Percentiles rank a stretch among this genome's conserved stretches.
Evolutionary conservation across 37 sponge, comb jelly and placozoan species (phyloP).

Genomic region (Spongilla lacustris): DNA sequence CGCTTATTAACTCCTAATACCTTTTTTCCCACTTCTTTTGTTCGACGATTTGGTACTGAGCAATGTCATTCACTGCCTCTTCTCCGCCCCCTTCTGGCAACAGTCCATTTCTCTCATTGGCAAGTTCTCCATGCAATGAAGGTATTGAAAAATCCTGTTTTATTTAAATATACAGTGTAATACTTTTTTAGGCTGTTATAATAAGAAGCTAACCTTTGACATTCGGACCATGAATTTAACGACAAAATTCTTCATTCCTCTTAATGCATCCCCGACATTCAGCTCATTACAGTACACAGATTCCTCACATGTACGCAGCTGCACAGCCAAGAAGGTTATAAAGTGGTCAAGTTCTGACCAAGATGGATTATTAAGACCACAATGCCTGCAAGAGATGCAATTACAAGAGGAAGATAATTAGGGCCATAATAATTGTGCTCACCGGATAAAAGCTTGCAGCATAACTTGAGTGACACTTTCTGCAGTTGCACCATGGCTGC

Average conservation of each 20-base stretch:
- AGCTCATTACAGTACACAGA: slow-evolving; percentile 60
- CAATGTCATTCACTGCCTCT: slow-evolving; percentile 7
- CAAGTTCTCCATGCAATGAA: slow-evolving; percentile 48
- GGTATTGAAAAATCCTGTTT: slow-evolving; percentile 75
- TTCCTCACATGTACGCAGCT: slow-evolving; percentile 72
- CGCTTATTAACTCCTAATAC: slow-evolving; percentile 10
- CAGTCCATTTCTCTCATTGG: not conserved
- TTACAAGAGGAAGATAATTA: too few relatives aligned
- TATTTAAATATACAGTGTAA: not conserved
- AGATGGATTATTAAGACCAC: slow-evolving; percentile 75
- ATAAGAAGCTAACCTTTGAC: slow-evolving; percentile 57
- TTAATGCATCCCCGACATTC: slow-evolving; percentile 45
- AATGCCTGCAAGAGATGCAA: slow-evolving; percentile 24
- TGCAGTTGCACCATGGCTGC: too few relatives aligned
- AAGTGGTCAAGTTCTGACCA: slow-evolving; percentile 90
- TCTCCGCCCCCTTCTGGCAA: not conserved
- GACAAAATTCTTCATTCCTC: slow-evolving; percentile 74
- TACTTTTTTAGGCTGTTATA: not conserved
- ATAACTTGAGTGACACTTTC: too few relatives aligned
- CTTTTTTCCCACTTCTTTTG: slow-evolving; percentile 71
- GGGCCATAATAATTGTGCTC: not conserved
- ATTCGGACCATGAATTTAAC: slow-evolving; percentile 90
- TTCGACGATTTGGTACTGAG: slow-evolving; percentile 57
- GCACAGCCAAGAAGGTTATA: slow-evolving; percentile 78
- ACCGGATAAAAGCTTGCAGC: too few relatives aligned